Conservation (phyloP, 2,888 invertebrate species). For the Tridacna crocea region DNA sequence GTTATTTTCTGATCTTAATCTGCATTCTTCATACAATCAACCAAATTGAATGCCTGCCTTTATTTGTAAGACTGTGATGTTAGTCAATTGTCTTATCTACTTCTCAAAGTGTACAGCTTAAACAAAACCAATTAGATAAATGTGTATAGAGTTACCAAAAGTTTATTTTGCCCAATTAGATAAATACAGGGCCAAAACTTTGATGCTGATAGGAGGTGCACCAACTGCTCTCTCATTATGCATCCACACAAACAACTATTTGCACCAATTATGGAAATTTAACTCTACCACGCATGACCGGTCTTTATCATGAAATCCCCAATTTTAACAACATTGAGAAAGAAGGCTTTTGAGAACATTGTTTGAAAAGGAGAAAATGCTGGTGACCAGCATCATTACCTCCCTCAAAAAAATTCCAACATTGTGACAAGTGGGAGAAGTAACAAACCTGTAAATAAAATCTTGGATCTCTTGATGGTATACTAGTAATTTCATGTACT, state of each 20-base stretch:
- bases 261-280: neutral
- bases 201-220: neutral
- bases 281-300: no score
- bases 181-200: slow-evolving; percentile 5
- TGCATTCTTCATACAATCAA: no score
- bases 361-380: neutral
- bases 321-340: neutral
- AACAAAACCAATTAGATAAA: no score
- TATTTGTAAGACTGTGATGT: no score
- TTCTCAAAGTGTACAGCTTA: no score
- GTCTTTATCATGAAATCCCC: neutral
- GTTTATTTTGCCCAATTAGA: slow-evolving; percentile 2
- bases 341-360: neutral
- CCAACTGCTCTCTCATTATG: neutral
- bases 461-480: no score
- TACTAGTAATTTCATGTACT: no score
- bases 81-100: no score
- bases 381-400: neutral
- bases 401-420: neutral
- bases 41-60: no score
- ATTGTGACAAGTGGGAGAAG: neutral
- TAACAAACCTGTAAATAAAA: neutral
- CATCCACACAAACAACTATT: neutral
- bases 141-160: neutral
- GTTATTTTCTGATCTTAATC: no score